These are phyloP conservation scores for Artibeus jamaicensis DNA, from an alignment of 2,797 vertebrate genomes.

Conservation along the genomic window DNA sequence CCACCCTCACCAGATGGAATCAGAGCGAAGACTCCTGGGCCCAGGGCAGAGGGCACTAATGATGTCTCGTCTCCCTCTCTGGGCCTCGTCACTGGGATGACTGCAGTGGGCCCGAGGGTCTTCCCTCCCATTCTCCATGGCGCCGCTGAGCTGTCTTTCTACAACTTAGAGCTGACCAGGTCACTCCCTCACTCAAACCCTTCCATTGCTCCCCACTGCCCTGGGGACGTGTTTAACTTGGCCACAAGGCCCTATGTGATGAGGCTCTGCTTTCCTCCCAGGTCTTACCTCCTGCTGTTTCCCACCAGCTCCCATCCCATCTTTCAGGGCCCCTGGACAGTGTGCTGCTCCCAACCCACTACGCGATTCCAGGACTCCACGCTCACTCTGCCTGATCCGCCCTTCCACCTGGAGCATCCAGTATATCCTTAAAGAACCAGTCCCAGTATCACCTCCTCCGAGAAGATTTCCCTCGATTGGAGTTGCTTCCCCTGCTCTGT, in stretches of 20 bases:
- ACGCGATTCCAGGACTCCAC: accelerated
- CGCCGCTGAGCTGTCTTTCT: neutral
- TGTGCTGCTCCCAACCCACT: neutral
- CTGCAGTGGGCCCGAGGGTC: accelerated
- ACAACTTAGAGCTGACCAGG: neutral
- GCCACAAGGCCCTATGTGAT: neutral
- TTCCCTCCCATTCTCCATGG: neutral
- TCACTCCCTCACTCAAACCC: neutral
- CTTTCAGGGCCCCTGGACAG: neutral
- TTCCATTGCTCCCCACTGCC: neutral
- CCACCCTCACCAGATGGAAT: slow-evolving; percentile 17
- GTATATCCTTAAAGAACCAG: neutral
- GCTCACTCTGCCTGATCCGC: neutral
- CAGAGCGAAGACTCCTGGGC: neutral
- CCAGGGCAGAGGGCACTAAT: neutral
- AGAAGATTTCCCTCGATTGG: neutral
- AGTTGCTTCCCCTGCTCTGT: no score
- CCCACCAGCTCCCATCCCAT: neutral
- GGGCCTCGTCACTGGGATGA: neutral
- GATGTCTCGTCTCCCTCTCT: neutral
- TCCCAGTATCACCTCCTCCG: neutral
- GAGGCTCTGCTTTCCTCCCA: neutral
- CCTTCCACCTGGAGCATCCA: neutral
- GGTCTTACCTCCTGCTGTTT: no score
- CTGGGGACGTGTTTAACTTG: neutral